Percentiles rank a stretch among this genome's conserved stretches.
phyloP scores from a whole-genome alignment of 2,113 vertebrate species.

The Neomonachus schauinslandi region DNA sequence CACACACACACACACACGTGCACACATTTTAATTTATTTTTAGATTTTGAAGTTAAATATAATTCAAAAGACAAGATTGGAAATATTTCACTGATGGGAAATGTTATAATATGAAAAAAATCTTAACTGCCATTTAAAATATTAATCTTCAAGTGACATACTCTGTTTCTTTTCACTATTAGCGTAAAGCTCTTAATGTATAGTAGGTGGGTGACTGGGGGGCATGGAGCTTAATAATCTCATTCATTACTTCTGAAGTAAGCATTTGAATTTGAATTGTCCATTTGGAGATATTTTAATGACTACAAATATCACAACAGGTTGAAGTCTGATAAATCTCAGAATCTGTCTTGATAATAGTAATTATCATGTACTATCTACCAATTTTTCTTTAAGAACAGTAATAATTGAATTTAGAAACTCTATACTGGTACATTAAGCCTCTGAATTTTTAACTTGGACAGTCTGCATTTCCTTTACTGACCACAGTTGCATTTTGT shows the following conservation, averaged over 20 bases:
- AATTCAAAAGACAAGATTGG: background rate
- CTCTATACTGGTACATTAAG: background rate
- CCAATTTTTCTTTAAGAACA: background rate
- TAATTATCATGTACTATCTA: background rate
- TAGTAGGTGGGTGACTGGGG: background rate
- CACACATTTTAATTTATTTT: background rate
- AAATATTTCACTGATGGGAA: conserved; percentile 12
- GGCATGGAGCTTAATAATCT: background rate
- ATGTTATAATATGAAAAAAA: background rate
- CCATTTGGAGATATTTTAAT: conserved; percentile 32
- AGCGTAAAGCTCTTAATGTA: background rate
- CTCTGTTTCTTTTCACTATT: background rate
- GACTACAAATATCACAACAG: conserved; percentile 31
- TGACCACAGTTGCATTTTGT: background rate
- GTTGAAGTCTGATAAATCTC: background rate
- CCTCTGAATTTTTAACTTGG: background rate
- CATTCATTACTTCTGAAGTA: background rate
- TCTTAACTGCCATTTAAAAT: background rate
- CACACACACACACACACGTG: background rate
- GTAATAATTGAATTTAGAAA: background rate
- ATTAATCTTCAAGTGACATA: background rate
- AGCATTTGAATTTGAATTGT: conserved; percentile 16
- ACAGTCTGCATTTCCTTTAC: background rate
- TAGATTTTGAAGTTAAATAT: background rate
- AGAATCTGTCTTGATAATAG: background rate